Evolutionary conservation across 2,888 invertebrate genomes (phyloP).

Genomic region (Neoitamus cyanurus): DNA sequence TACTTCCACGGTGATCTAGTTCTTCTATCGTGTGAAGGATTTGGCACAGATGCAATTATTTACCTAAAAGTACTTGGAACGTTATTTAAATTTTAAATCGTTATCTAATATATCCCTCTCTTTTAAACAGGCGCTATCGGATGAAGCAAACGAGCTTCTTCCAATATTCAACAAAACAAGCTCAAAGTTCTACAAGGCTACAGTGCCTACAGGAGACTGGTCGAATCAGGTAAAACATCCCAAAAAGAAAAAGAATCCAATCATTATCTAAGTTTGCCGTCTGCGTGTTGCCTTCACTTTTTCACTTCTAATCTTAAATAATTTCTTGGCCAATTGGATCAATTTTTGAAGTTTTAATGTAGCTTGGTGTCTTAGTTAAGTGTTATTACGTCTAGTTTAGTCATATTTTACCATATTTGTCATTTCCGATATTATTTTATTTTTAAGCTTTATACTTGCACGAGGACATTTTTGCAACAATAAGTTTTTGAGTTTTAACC

Average conservation of each 20-base stretch:
- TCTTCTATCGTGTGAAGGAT: constrained; percentile 93
- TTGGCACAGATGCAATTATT: constrained; percentile 95
- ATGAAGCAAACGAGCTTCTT: constrained; percentile 96
- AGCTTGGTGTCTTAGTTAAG: not conserved
- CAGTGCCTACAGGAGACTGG: constrained; percentile 90
- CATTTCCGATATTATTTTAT: not conserved
- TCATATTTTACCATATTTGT: not conserved
- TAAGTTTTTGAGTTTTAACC: not conserved
- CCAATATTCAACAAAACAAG: constrained; percentile 98
- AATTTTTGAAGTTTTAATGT: not conserved
- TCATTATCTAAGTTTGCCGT: constrained; percentile 53
- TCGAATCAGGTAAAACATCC: constrained; percentile 73
- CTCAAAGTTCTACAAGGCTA: constrained; percentile 86
- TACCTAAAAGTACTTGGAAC: constrained; percentile 86
- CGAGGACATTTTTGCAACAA: not conserved
- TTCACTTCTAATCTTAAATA: not conserved
- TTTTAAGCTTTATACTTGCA: not conserved
- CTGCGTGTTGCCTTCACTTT: not conserved
- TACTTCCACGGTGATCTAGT: constrained; percentile 98
- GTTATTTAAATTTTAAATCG: not conserved
- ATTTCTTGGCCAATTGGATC: not conserved
- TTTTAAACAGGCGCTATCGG: constrained; percentile 81
- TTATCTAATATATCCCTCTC: not conserved
- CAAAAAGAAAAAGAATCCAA: constrained; percentile 64
- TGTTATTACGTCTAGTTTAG: not conserved